A percentile compares a stretch with the other conserved stretches of the same genome.
phyloP scores from a whole-genome alignment of 1,140 invertebrate species.

The Zeugodacus cucurbitae region DNA sequence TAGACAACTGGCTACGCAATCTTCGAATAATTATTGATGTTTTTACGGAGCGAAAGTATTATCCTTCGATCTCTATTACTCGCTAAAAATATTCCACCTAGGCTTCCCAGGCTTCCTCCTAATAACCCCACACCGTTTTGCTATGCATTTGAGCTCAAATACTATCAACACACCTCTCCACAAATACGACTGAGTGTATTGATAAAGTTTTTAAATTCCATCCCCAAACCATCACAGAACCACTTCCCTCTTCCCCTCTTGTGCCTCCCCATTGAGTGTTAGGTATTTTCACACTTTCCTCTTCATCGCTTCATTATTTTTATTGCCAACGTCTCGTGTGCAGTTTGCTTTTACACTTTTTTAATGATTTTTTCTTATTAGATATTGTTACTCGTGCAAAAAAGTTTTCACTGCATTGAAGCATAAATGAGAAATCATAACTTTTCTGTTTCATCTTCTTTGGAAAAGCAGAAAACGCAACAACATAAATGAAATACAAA shows the following conservation, averaged over 20 bases:
- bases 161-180: neutral
- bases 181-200: neutral
- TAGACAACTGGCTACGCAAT: too few species aligned
- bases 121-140: too few species aligned
- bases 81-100: too few species aligned
- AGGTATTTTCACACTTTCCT: neutral
- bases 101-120: too few species aligned
- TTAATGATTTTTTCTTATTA: neutral
- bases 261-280: neutral
- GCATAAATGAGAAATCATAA: slow-evolving; percentile 39
- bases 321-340: neutral
- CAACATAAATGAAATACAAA: neutral
- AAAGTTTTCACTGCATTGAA: slow-evolving; percentile 21
- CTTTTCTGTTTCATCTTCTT: neutral
- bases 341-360: neutral
- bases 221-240: neutral
- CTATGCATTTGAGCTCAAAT: neutral
- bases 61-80: too few species aligned
- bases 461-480: neutral
- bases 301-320: neutral
- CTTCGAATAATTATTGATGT: too few species aligned
- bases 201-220: neutral
- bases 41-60: too few species aligned
- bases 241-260: neutral
- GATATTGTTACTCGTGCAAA: neutral